Base-by-base conservation (phyloP, 2,113 vertebrate genomes). In the Grus americana region DNA sequence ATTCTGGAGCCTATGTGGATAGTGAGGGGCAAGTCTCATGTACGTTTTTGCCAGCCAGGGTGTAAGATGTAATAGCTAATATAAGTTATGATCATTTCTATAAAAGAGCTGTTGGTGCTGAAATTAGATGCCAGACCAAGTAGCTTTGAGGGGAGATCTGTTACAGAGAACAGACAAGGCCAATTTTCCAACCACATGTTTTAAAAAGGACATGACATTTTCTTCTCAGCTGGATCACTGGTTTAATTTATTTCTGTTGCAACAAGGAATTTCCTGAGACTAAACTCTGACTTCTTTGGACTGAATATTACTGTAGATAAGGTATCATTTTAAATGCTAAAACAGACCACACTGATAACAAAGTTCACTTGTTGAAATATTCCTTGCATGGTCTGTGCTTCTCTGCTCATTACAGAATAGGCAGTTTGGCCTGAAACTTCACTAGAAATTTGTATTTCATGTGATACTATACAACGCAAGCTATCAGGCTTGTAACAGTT, bases 131-230 rank as follows among this genome's bases (percentile, higher is more conserved):
- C 58, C 40, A 71, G 36, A 42, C 15, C n/a, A 67, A 6, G 16
- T 9, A 46, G 71, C 30, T 63, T 29, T 44, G 40, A 58, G 62
- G 57, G 59, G 57, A 88, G 79, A 79, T 88, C 82, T 86, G 79
- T 92, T 88, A 72, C 83, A 86, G 38, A 65, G 40, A 88, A 86
- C 66, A 79, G 66, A 46, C 54, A 66, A 73, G 72, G 82, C 50
- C 55, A 70, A 32, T 82, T 91, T 96, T 94, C 91, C 81, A 91
- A 26, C 83, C 85, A 75, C 8, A 9, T 95, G 81, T 76, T 93
- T 88, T 76, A 65, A 82, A 66, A 95, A 92, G 79, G 71, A 90
- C 63, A 21, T 73, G 71, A 79, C 67, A 76, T 82, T 93, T 89
- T 90, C 90, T 78, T 58, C 71, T 92, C 59, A 72, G 9, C 46